Conservation (phyloP, 2,888 invertebrate genomes). For the Meandrusa payeni region DNA sequence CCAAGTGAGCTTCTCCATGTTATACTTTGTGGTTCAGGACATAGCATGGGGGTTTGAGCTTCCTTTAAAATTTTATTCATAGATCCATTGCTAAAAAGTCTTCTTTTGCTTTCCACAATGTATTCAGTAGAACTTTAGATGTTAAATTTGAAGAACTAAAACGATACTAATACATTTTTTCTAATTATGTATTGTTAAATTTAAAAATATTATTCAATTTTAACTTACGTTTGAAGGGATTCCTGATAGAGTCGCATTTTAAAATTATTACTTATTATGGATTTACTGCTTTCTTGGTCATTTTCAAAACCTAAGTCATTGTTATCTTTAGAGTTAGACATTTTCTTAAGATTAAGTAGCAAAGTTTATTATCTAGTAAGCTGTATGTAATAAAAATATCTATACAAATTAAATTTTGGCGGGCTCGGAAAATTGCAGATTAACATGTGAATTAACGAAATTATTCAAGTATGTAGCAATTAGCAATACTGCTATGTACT, state of each 20-base stretch:
- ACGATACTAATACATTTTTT: not conserved
- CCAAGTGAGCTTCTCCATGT: slow-evolving; percentile 52
- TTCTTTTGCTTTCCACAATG: slow-evolving; percentile 45
- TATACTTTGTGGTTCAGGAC: slow-evolving; percentile 37
- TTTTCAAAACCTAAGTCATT: not conserved
- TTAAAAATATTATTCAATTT: slow-evolving; percentile 33
- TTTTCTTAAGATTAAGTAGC: too few species aligned
- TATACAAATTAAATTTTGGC: too few species aligned
- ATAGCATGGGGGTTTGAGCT: slow-evolving; percentile 38
- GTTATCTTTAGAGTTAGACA: too few species aligned
- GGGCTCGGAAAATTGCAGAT: too few species aligned
- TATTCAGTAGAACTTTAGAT: slow-evolving; percentile 45
- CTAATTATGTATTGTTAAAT: not conserved
- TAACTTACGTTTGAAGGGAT: slow-evolving; percentile 24
- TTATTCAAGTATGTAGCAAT: too few species aligned
- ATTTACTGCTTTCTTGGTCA: not conserved
- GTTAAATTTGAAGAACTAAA: slow-evolving; percentile 54
- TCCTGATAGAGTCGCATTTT: slow-evolving; percentile 6
- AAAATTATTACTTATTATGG: not conserved
- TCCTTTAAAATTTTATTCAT: slow-evolving; percentile 39
- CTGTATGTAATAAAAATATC: too few species aligned
- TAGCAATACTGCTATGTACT: too few species aligned
- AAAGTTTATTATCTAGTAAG: too few species aligned
- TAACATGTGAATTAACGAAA: too few species aligned
- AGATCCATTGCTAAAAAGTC: slow-evolving; percentile 34